Percentiles rank a stretch among this genome's conserved stretches.
These are phyloP conservation scores for Coboldia fuscipes DNA, from an alignment of 1,140 invertebrate genomes.

Conservation along the genomic window DNA sequence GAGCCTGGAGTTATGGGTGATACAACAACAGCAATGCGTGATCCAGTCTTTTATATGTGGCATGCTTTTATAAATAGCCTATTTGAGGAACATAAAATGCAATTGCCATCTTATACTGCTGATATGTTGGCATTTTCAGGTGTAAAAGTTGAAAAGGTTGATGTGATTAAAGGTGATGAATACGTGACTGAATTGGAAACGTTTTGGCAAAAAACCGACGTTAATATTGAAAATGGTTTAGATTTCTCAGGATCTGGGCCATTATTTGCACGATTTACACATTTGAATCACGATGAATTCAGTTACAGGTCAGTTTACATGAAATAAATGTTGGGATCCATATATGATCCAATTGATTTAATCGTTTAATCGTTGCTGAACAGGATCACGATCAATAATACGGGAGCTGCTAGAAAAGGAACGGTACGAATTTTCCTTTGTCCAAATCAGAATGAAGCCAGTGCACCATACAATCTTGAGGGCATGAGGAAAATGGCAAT, in stretches of 20 bases:
- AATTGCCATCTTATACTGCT: constrained; percentile 32
- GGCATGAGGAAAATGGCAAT: constrained; percentile 22
- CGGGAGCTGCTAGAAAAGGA: constrained; percentile 2
- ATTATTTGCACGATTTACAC: constrained; percentile 11
- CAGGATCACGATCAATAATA: neutral
- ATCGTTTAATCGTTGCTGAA: constrained; percentile 22
- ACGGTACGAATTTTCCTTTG: constrained; percentile 25
- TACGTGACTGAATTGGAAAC: constrained; percentile 17
- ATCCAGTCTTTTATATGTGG: constrained; percentile 62
- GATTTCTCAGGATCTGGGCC: constrained; percentile 20
- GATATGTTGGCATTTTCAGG: no score
- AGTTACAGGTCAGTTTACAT: constrained; percentile 16
- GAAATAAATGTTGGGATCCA: constrained; percentile 2
- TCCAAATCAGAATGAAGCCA: constrained; percentile 22
- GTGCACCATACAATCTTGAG: constrained; percentile 12
- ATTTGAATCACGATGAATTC: constrained; percentile 23
- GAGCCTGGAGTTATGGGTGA: constrained; percentile 40
- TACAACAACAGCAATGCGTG: constrained; percentile 43
- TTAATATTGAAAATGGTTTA: constrained; percentile 27
- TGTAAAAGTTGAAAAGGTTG: neutral
- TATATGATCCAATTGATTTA: no score
- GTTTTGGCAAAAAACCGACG: constrained; percentile 25
- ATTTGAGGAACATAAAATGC: constrained; percentile 45
- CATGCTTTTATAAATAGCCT: constrained; percentile 53
- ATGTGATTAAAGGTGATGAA: neutral